A percentile compares a stretch with the other conserved stretches of the same genome.
Evolutionary conservation across 2,888 invertebrate species (phyloP).

Genomic region (Opisthograptis luteolata): DNA sequence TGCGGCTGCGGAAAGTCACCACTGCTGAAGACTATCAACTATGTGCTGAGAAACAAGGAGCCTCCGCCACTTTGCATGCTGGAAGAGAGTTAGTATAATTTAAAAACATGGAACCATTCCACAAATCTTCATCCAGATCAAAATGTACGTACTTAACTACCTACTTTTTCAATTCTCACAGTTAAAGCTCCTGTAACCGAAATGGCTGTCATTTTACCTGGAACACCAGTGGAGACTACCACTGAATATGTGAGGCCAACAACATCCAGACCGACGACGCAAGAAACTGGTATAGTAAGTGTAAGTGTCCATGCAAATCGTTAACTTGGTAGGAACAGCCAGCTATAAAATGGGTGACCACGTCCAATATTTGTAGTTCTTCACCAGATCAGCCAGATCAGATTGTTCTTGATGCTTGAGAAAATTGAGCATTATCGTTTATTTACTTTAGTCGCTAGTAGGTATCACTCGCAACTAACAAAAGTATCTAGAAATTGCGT

Average conservation of each 20-base stretch:
- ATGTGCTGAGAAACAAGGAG: constrained; percentile 88
- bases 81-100: constrained; percentile 64
- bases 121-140: too few species aligned
- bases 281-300: constrained; percentile 25
- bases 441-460: too few species aligned
- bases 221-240: constrained; percentile 24
- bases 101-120: too few species aligned
- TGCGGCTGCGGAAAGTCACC: constrained; percentile 94
- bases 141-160: too few species aligned
- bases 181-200: constrained; percentile 35
- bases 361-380: too few species aligned
- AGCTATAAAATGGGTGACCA: too few species aligned
- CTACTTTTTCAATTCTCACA: constrained; percentile 4
- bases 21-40: constrained; percentile 90
- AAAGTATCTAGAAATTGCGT: neutral
- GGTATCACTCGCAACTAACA: neutral
- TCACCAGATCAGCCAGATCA: too few species aligned
- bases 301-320: constrained; percentile 21
- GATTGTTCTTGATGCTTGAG: too few species aligned
- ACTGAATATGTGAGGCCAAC: constrained; percentile 34
- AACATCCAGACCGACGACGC: constrained; percentile 21
- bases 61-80: constrained; percentile 83
- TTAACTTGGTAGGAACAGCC: too few species aligned
- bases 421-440: too few species aligned
- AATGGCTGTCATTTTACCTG: constrained; percentile 27